Evolutionary conservation across 2,797 vertebrate species (phyloP).

Genomic region (Setipinna tenuifilis): DNA sequence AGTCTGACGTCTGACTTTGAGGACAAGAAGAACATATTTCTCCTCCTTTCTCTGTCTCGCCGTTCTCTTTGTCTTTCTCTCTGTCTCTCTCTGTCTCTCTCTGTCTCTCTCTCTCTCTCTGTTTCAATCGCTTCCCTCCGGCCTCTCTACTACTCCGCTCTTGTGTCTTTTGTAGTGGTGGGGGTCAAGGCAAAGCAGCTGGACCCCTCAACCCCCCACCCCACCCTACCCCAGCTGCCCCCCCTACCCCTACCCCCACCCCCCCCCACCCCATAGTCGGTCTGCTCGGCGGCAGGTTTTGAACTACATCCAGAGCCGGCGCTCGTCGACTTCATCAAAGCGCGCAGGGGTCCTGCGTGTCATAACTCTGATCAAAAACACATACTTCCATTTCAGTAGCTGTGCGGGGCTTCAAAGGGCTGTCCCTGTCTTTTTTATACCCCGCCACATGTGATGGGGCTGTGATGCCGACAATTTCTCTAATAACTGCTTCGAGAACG

Average conservation of each 20-base stretch:
- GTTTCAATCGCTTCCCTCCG: not conserved
- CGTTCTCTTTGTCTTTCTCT: not conserved
- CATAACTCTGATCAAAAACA: slow-evolving; percentile 62
- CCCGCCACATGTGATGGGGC: slow-evolving; percentile 41
- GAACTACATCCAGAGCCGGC: slow-evolving; percentile 41
- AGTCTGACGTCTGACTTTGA: not conserved
- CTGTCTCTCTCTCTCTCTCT: not conserved
- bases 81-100: slow-evolving; percentile 21
- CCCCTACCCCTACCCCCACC: slow-evolving; percentile 17
- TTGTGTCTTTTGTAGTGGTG: slow-evolving; percentile 35
- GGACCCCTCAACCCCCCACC: slow-evolving; percentile 26
- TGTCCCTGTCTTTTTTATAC: slow-evolving; percentile 42
- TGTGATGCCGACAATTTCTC: slow-evolving; percentile 55
- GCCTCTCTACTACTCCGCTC: slow-evolving; percentile 2
- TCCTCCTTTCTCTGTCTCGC: not conserved
- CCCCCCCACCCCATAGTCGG: slow-evolving; percentile 47
- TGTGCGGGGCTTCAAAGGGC: slow-evolving; percentile 56
- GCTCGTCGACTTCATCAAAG: slow-evolving; percentile 61
- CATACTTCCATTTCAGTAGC: slow-evolving; percentile 54
- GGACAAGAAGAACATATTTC: not conserved
- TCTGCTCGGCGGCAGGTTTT: slow-evolving; percentile 33
- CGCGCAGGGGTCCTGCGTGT: slow-evolving; percentile 52
- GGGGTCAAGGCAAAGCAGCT: slow-evolving; percentile 46
- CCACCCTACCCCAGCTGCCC: too few species aligned
- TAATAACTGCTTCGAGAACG: slow-evolving; percentile 48